Percentiles rank a stretch among this genome's conserved stretches.
Conservation (phyloP, 2,797 vertebrate genomes). For the Sebastes steindachneri region DNA sequence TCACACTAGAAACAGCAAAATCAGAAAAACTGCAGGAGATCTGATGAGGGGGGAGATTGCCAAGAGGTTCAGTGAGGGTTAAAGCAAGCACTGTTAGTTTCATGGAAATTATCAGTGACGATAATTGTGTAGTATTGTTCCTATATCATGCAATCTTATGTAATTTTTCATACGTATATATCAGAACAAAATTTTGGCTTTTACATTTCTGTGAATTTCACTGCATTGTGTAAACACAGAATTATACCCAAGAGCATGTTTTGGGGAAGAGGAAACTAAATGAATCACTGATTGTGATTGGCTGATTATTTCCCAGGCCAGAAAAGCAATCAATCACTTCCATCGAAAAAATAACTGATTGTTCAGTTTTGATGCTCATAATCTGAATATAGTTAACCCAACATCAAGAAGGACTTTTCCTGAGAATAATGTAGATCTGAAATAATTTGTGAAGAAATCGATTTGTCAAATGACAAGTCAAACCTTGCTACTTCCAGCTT, state of each 20-base stretch:
- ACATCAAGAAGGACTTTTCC: neutral
- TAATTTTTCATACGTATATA: neutral
- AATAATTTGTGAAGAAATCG: neutral
- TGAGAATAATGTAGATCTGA: neutral
- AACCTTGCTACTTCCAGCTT: too few relatives aligned
- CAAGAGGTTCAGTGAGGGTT: neutral
- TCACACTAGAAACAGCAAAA: conserved; percentile 19
- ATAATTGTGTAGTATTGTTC: neutral
- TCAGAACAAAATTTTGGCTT: too few relatives aligned
- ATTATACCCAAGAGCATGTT: neutral
- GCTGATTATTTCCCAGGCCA: neutral
- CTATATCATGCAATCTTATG: neutral
- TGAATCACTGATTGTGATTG: neutral
- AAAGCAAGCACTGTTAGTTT: neutral
- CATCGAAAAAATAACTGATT: neutral
- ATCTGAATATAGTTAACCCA: neutral
- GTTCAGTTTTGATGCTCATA: neutral
- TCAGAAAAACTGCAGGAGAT: neutral
- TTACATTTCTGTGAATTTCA: too few relatives aligned
- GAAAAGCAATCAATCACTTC: neutral
- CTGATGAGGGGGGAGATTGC: neutral
- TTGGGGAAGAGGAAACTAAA: neutral
- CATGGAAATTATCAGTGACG: neutral
- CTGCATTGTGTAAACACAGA: too few relatives aligned
- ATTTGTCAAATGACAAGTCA: neutral